Evolutionary conservation across 2,797 vertebrate genomes (phyloP), one percentile per base, ranked within the genome.

Genomic region (Sciaenops ocellatus): DNA sequence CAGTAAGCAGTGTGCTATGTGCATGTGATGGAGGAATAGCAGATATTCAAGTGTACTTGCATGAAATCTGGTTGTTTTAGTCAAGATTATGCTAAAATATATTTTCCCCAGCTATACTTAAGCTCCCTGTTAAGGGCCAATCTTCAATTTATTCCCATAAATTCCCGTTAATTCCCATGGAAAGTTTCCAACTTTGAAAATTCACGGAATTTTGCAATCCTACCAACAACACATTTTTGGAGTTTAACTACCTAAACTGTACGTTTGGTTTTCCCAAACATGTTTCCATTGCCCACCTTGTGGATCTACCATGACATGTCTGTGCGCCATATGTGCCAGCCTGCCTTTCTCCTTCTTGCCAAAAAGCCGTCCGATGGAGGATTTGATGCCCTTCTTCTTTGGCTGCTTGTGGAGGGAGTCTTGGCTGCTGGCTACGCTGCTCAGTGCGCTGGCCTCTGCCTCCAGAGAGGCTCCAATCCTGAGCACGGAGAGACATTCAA

Each of bases 371-470:
- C 98, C 98, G 79, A 99, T 99, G 78, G 98, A 99, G 78, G 98
- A 99, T 82, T 99, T 99, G 94, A 99, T 99, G 87, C 98, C 98
- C 93, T 99, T 99, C 93, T 99, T 99, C 94, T 99, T 99, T 24
- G 98, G 97, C 92, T 98, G 97, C 95, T 99, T 99, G 93, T 98
- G 97, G 50, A 99, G 95, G 28, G 98, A 99, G 85, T 99, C 98
- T 87, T 98, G 97, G 93, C 98, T 99, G 95, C 98, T 99, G 79
- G 90, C 97, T 74, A 98, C 93, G 82, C 98, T 99, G 87, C 97
- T 97, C 88, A 98, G 95, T 72, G 97, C 95, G 76, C 98, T 96
- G 84, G 94, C 97, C 87, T 99, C 98, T 22, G 96, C 95, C 82
- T 99, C 98, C 93, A 99, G 85, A 22, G 97, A 96, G 83, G 95